Percentiles rank a stretch among this genome's conserved stretches.
phyloP scores from a whole-genome alignment of 2,888 invertebrate genomes.

The Notodonta ziczac region DNA sequence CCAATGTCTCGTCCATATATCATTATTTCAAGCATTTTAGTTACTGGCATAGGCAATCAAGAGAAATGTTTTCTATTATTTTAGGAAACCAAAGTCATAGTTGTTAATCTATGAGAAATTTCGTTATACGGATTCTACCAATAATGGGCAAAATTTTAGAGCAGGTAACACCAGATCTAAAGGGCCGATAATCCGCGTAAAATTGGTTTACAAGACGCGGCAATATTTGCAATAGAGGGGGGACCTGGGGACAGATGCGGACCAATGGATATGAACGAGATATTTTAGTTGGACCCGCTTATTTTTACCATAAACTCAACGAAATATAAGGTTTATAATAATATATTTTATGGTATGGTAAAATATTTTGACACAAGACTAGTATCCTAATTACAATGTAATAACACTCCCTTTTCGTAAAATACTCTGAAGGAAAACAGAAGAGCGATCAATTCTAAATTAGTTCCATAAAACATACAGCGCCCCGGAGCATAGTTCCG shows the following conservation, averaged over 20 bases:
- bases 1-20: too few relatives aligned
- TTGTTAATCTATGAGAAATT: not conserved
- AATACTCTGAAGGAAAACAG: not conserved
- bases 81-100: too few relatives aligned
- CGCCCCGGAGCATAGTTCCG: not conserved
- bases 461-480: not conserved
- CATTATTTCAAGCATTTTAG: too few relatives aligned
- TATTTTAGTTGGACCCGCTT: not conserved
- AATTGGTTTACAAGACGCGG: conserved; percentile 19
- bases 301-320: not conserved
- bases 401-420: not conserved
- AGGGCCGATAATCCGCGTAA: conserved; percentile 11
- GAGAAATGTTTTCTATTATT: too few relatives aligned
- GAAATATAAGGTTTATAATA: too few relatives aligned
- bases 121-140: not conserved
- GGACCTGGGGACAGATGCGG: not conserved
- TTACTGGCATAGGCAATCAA: too few relatives aligned
- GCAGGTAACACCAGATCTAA: conserved; percentile 13
- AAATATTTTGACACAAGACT: too few relatives aligned
- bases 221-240: conserved; percentile 1
- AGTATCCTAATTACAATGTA: not conserved
- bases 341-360: too few relatives aligned
- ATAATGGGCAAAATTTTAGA: not conserved
- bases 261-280: not conserved
- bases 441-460: not conserved